Conservation (phyloP, 2,113 vertebrate species). For the Xenopus laevis region DNA sequence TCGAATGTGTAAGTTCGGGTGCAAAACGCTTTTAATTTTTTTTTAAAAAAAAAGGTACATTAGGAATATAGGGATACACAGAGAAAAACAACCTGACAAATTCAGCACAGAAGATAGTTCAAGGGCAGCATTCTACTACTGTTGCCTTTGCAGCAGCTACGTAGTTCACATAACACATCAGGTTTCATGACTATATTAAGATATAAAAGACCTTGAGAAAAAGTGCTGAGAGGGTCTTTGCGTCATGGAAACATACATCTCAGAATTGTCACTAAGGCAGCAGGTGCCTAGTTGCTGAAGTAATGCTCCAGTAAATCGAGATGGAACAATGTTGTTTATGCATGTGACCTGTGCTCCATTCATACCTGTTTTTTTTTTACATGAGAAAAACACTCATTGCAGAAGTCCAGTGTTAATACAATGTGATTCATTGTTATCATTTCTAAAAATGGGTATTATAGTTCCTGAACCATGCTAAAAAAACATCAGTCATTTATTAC, state of each 20-base stretch:
- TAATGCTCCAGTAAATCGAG: conserved; percentile 32
- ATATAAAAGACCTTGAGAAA: conserved; percentile 28
- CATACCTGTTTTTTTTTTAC: neutral
- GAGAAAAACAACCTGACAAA: no score
- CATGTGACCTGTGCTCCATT: conserved; percentile 32
- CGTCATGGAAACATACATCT: conserved; percentile 55
- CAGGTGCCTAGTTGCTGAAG: conserved; percentile 52
- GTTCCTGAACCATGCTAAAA: no score
- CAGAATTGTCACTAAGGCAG: conserved; percentile 48
- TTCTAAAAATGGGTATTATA: no score
- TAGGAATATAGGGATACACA: no score
- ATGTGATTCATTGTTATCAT: no score
- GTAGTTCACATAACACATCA: conserved; percentile 27
- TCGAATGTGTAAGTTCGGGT: no score
- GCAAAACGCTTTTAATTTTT: no score
- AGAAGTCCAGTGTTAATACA: no score
- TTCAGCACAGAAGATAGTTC: neutral
- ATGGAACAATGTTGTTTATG: neutral
- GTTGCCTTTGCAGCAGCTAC: neutral
- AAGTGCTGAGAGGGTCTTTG: conserved; percentile 36
- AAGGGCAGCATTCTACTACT: neutral
- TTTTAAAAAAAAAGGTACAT: no score
- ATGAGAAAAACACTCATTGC: no score
- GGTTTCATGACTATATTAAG: conserved; percentile 49
- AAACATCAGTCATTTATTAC: no score